Conservation (phyloP, 2,797 vertebrate genomes). For the Sebastes trivittatus region DNA sequence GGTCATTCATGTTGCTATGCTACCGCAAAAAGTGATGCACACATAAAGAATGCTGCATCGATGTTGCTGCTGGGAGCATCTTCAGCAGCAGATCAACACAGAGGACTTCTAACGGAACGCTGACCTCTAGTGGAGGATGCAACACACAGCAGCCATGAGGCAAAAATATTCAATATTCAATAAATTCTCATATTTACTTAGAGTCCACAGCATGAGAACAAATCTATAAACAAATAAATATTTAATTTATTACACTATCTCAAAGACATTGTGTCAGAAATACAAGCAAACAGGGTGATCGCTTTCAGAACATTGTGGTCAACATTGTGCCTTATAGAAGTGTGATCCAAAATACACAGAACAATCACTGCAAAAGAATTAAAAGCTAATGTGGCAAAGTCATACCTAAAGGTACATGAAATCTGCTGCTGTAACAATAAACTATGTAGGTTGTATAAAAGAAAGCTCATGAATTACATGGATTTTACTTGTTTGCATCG, state of each 20-base stretch:
- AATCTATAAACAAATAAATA: conserved; percentile 75
- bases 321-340: conserved; percentile 11
- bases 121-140: conserved; percentile 72
- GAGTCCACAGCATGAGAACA: conserved; percentile 38
- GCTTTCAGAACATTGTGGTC: conserved; percentile 15
- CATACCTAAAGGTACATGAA: not conserved
- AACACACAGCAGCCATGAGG: not conserved
- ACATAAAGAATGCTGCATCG: not conserved
- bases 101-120: conserved; percentile 36
- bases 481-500: not conserved
- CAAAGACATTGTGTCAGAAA: conserved; percentile 47
- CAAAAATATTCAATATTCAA: not conserved
- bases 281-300: conserved; percentile 38
- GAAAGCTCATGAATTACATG: not conserved
- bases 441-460: not conserved
- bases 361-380: conserved; percentile 37
- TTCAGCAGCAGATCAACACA: not conserved
- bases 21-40: conserved; percentile 6
- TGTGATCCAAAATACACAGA: conserved; percentile 46
- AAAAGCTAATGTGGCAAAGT: conserved; percentile 18
- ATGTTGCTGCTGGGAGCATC: not conserved
- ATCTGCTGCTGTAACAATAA: conserved; percentile 14
- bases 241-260: conserved; percentile 64
- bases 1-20: conserved; percentile 30
- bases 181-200: conserved; percentile 25